These are phyloP conservation scores for Rosalia funebris DNA, from an alignment of 2,888 invertebrate species.

Conservation along the genomic window DNA sequence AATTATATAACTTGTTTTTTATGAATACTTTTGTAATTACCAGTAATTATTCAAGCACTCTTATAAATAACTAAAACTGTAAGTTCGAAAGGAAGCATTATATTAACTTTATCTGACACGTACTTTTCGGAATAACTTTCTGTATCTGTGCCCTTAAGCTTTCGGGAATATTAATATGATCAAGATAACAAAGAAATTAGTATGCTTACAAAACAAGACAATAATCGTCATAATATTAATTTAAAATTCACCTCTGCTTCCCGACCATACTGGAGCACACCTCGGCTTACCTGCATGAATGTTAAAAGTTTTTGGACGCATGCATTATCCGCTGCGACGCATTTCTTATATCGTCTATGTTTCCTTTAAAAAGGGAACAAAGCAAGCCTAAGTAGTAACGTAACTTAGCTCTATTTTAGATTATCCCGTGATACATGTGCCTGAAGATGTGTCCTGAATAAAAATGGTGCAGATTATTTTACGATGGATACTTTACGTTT, in stretches of 20 bases:
- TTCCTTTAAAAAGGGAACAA: slow-evolving; percentile 27
- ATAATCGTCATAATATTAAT: slow-evolving; percentile 49
- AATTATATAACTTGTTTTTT: too few species aligned
- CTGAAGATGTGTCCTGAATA: slow-evolving; percentile 44
- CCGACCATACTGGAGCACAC: slow-evolving; percentile 40
- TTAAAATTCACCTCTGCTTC: slow-evolving; percentile 50
- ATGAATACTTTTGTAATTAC: too few species aligned
- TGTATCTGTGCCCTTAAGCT: slow-evolving; percentile 25
- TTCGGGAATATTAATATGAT: slow-evolving; percentile 43
- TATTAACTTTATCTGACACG: slow-evolving; percentile 22
- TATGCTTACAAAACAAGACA: slow-evolving; percentile 49
- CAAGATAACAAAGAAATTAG: slow-evolving; percentile 46
- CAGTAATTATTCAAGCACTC: too few species aligned
- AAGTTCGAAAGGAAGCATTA: slow-evolving; percentile 9
- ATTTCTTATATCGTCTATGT: slow-evolving; percentile 31
- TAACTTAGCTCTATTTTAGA: slow-evolving; percentile 45
- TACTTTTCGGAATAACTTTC: slow-evolving; percentile 7
- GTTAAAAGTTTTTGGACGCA: slow-evolving; percentile 35
- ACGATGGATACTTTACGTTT: too few species aligned
- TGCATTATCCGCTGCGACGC: slow-evolving; percentile 11
- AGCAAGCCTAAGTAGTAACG: slow-evolving; percentile 17
- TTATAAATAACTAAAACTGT: slow-evolving; percentile 5
- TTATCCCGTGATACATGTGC: slow-evolving; percentile 46
- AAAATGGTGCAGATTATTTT: slow-evolving; percentile 46
- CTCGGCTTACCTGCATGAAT: slow-evolving; percentile 45